Conservation (phyloP, 2,888 invertebrate species). For the Tenthredo livida region DNA sequence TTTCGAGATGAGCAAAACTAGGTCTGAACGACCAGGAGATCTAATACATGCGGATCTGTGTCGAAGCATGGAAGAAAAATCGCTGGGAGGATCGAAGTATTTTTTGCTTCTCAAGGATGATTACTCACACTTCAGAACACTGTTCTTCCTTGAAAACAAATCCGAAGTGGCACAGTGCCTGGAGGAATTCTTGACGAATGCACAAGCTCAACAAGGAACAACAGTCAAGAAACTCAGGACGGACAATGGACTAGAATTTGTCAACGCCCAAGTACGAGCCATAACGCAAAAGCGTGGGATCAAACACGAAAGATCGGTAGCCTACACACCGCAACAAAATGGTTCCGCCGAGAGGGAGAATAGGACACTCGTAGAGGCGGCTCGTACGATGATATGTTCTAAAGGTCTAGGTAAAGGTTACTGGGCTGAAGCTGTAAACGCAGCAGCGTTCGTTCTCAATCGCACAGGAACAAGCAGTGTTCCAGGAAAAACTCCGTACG, state of each 20-base stretch:
- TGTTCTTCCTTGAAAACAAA: slow-evolving; percentile 56
- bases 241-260: slow-evolving; percentile 59
- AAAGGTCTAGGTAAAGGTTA: slow-evolving; percentile 62
- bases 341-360: slow-evolving; percentile 66
- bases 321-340: slow-evolving; percentile 61
- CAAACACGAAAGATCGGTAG: slow-evolving; percentile 56
- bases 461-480: slow-evolving; percentile 66
- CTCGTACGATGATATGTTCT: slow-evolving; percentile 58
- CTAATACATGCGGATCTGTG: too few species aligned
- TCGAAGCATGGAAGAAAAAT: too few species aligned
- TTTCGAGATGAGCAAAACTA: slow-evolving; percentile 37
- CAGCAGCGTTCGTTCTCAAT: slow-evolving; percentile 71
- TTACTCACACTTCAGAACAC: slow-evolving; percentile 37
- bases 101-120: too few species aligned
- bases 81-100: too few species aligned
- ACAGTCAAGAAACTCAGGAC: slow-evolving; percentile 55
- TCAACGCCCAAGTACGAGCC: slow-evolving; percentile 55
- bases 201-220: slow-evolving; percentile 39
- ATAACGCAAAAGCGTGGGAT: slow-evolving; percentile 53
- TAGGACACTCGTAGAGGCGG: slow-evolving; percentile 66
- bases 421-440: slow-evolving; percentile 74
- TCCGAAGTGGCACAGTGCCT: slow-evolving; percentile 51
- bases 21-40: too few species aligned
- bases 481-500: slow-evolving; percentile 63
- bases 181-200: slow-evolving; percentile 48